Conservation (phyloP, 1,140 invertebrate species). For the Saccostrea echinata region DNA sequence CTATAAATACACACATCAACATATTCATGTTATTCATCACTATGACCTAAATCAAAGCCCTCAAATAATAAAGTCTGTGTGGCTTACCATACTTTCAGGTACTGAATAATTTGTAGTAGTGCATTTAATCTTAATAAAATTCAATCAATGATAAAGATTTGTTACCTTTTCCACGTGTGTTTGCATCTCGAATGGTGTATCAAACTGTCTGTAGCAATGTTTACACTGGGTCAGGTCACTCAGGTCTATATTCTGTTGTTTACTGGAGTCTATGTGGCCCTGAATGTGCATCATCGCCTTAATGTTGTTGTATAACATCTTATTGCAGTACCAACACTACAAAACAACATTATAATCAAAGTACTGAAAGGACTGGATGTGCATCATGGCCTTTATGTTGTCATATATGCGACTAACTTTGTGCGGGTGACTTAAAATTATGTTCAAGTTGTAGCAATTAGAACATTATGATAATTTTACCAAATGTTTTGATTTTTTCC, state of each 20-base stretch:
- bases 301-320: constrained; percentile 80
- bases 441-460: too few species aligned
- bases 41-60: too few species aligned
- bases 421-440: too few species aligned
- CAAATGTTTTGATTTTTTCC: too few species aligned
- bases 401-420: too few species aligned
- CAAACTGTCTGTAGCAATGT: constrained; percentile 80
- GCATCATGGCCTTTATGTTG: neutral
- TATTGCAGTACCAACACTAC: constrained; percentile 79
- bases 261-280: constrained; percentile 78
- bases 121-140: too few species aligned
- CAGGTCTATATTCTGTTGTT: constrained; percentile 79
- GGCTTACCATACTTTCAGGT: too few species aligned
- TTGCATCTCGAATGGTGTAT: constrained; percentile 80
- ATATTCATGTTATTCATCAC: neutral
- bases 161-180: constrained; percentile 80
- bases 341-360: constrained; percentile 49
- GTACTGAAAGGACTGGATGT: neutral
- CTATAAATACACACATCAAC: constrained; percentile 59
- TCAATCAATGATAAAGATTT: neutral
- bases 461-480: too few species aligned
- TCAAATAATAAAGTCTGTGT: too few species aligned
- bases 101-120: neutral
- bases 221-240: constrained; percentile 80
- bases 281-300: constrained; percentile 79